phyloP scores from a whole-genome alignment of 2,888 invertebrate species.

The Sarcophaga variegata region DNA sequence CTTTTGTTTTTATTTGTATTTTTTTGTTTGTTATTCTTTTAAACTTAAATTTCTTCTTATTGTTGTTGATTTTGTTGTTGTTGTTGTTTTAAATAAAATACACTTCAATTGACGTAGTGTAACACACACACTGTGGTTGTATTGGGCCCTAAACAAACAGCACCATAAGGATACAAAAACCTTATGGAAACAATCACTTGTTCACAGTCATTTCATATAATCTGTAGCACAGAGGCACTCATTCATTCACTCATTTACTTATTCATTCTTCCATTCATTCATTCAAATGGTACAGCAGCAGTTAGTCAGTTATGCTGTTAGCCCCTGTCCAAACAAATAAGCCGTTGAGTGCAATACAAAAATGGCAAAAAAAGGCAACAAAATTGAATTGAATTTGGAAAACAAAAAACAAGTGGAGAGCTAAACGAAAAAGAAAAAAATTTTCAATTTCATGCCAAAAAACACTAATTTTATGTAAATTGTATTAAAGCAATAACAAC shows the following conservation, averaged over 20 bases:
- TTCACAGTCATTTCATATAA: too few species aligned
- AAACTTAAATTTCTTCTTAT: background rate
- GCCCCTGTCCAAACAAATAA: background rate
- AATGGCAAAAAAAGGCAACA: too few species aligned
- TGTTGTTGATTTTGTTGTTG: background rate
- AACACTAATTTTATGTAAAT: constrained; percentile 41
- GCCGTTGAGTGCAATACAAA: background rate
- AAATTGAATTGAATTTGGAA: background rate
- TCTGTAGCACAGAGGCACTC: background rate
- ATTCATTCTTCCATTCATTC: background rate
- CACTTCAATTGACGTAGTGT: background rate
- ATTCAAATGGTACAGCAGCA: background rate
- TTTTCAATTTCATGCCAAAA: background rate
- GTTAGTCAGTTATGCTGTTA: background rate
- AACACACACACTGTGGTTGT: background rate
- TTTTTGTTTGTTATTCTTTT: background rate
- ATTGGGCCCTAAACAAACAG: background rate
- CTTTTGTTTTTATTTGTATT: background rate
- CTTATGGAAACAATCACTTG: too few species aligned
- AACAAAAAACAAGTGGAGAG: background rate
- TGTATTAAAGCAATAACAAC: background rate
- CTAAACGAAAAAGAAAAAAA: background rate
- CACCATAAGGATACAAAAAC: too few species aligned
- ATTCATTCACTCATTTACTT: background rate
- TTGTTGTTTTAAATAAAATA: too few species aligned